Percentiles rank a stretch among this genome's conserved stretches.
Evolutionary conservation across 2,113 vertebrate species (phyloP).

Genomic region (Steatornis caripensis): DNA sequence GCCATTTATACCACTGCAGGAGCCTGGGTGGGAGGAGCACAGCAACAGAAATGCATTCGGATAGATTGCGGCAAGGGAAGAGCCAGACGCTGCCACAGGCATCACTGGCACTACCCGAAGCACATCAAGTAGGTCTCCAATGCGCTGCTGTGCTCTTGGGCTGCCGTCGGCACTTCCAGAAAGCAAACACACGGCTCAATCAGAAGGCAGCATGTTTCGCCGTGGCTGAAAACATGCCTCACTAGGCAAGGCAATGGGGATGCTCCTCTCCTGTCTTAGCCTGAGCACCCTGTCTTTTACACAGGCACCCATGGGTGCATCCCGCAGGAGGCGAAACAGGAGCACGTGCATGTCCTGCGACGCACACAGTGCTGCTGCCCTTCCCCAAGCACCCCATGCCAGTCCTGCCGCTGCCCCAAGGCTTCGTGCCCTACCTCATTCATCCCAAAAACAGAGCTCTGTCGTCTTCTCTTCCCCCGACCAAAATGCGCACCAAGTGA

Average conservation of each 20-base stretch:
- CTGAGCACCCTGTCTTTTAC: background rate
- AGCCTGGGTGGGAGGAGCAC: background rate
- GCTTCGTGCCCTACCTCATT: background rate
- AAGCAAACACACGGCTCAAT: background rate
- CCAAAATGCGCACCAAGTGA: background rate
- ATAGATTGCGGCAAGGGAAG: background rate
- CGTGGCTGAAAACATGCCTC: background rate
- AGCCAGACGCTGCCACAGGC: fast-evolving
- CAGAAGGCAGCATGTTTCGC: background rate
- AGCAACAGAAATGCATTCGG: background rate
- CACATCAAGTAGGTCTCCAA: background rate
- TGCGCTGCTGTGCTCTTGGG: fast-evolving
- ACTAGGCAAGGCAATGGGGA: background rate
- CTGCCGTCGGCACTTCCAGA: background rate
- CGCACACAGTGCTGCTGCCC: fast-evolving
- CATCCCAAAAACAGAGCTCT: background rate
- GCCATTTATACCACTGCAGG: background rate
- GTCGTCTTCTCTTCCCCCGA: background rate
- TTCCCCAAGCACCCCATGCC: background rate
- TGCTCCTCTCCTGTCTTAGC: background rate
- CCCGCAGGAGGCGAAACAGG: background rate
- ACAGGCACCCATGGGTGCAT: background rate
- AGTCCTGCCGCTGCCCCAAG: background rate
- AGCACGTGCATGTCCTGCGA: background rate
- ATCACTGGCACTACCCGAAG: background rate